Evolutionary conservation across 2,113 vertebrate species (phyloP), one percentile per base, ranked within the genome.

Genomic region (Cryptomyrus ogoouensis): DNA sequence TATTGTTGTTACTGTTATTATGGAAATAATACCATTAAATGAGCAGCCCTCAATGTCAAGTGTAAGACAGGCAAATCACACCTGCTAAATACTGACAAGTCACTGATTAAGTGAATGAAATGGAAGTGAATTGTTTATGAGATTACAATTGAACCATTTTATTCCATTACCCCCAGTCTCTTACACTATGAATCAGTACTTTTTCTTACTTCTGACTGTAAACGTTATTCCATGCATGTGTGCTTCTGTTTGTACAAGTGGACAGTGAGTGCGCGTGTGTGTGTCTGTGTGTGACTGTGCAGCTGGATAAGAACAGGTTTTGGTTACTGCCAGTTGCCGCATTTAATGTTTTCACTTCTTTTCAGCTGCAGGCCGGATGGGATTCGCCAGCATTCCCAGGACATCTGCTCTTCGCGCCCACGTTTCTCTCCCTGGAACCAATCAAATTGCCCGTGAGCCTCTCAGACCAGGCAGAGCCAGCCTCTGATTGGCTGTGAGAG

Each of bases 301-400:
- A 93, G 93, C 93, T 95, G 95, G 93, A 94, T 92, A 93, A 87
- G 91, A 93, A 92, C 93, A 92, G 91, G 94, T 92, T 95, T 95
- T 95, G 95, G 95, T 95, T 92, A 91, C 91, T 92, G 92, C 95
- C 95, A 96, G 94, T 95, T 93, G 90, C 93, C 94, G 93, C 91
- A 95, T 93, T 91, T 93, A 94, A 94, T 95, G 94, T 96, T 96
- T 96, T 96, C 89, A 87, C 94, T 95, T 95, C 94, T 93, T 92
- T 93, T 95, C 95, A 92, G 93, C 93, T 93, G 92, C 90, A 91
- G 91, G 94, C 93, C 92, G 91, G 94, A 93, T 96, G 95, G 95
- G 95, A 96, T 95, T 95, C 93, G 94, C 91, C 92, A 96, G 94
- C 94, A 96, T 96, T 96, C 96, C 96, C 96, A 96, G 95, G 95